Base-by-base conservation (phyloP, 2,113 vertebrate species). In the Tachysurus vachellii region DNA sequence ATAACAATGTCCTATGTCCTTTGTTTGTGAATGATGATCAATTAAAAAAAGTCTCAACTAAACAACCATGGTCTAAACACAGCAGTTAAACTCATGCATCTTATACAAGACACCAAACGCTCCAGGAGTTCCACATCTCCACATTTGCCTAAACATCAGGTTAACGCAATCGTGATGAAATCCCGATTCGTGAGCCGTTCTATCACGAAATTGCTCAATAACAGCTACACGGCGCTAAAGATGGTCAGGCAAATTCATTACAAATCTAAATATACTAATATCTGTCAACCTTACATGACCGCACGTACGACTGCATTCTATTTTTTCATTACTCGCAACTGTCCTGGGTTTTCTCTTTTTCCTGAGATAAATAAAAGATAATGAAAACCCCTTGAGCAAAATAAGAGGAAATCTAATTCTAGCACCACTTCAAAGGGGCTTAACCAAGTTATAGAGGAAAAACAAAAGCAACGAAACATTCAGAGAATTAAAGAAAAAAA, bases 291-390 rank as follows among this genome's bases (percentile, higher is more conserved):
- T 66, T 82, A 47, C 91, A 82, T 91, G 90, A 92, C 93, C 91
- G 90, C 91, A 88, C 89, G 88, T 56, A 85, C 85, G 87, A 91
- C 85, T 88, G 61, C 85, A 83, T 81, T 88, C n/a, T n/a, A 56
- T 87, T 91, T 83, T 84, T 83, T 88, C 84, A 87, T 90, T 73
- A 83, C 62, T 82, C 76, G 70, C 82, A 85, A 85, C 90, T 70
- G 75, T 83, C 73, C 64, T 73, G 75, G 75, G 84, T 89, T 88
- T 88, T 88, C 62, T 42, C 86, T 87, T 81, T 50, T 62, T 73
- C 85, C 88, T 80, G 86, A 82, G 81, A 92, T 92, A 91, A 94
- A 93, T 94, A 93, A 94, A 93, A 92, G 71, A 93, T 93, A 90
- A 93, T 91, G 77, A 92, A 93, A 92, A 77, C 70, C 89, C 91